These are phyloP conservation scores for Hippocampus mohnikei DNA, from an alignment of 2,113 vertebrate species.

Conservation along the genomic window DNA sequence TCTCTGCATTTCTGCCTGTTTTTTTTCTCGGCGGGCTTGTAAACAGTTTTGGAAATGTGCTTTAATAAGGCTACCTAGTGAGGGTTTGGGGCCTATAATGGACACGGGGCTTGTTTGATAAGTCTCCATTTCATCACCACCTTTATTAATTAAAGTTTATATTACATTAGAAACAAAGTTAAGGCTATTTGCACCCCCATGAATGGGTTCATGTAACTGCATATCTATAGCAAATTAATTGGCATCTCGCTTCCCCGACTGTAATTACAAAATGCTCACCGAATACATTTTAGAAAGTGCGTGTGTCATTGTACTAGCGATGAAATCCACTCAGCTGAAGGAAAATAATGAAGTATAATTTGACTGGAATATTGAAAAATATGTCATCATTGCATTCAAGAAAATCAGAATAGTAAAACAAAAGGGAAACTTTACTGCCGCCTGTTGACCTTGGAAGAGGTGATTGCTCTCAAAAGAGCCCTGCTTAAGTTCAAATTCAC, in stretches of 20 bases:
- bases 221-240: conserved; percentile 76
- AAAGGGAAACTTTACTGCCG: neutral
- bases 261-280: conserved; percentile 27
- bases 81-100: conserved; percentile 73
- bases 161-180: conserved; percentile 76
- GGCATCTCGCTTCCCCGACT: conserved; percentile 49
- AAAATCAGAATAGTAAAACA: neutral
- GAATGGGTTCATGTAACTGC: conserved; percentile 73
- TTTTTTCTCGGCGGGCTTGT: conserved; percentile 64
- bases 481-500: neutral
- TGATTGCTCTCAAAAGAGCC: neutral
- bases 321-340: neutral
- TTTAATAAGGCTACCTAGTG: conserved; percentile 74
- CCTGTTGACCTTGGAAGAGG: neutral
- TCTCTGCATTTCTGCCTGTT: conserved; percentile 67
- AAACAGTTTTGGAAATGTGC: conserved; percentile 69
- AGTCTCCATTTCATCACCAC: conserved; percentile 78
- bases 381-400: neutral
- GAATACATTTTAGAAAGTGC: neutral
- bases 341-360: neutral
- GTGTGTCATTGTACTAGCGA: neutral
- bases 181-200: conserved; percentile 72
- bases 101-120: conserved; percentile 76
- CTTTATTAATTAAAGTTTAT: conserved; percentile 81
- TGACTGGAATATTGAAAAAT: neutral